A percentile compares a stretch with the other conserved stretches of the same genome.
phyloP scores from a whole-genome alignment of 2,797 vertebrate species.

The Ctenochaetus hawaiiensis region DNA sequence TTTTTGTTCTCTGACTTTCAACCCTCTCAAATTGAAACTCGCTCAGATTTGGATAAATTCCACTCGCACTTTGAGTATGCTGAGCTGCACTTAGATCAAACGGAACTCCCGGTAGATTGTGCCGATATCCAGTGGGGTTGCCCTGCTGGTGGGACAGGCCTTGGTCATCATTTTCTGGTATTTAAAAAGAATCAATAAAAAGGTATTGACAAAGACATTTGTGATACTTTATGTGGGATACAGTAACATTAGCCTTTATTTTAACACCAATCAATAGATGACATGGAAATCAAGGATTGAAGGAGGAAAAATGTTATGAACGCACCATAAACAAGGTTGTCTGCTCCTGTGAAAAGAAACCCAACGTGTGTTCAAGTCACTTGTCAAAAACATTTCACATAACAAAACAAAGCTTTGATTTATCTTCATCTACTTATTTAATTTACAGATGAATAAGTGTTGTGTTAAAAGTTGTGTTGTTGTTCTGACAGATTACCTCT shows the following conservation, averaged over 20 bases:
- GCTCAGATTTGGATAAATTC: slow-evolving; percentile 41
- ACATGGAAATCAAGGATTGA: neutral
- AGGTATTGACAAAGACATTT: neutral
- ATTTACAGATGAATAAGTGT: neutral
- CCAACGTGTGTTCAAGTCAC: neutral
- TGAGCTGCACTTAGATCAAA: slow-evolving; percentile 4
- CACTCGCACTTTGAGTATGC: slow-evolving; percentile 2
- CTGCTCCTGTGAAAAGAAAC: slow-evolving; percentile 39
- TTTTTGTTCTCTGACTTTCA: slow-evolving; percentile 45
- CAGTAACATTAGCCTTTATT: neutral
- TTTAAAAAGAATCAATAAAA: slow-evolving; percentile 1
- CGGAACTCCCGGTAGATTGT: neutral
- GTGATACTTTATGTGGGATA: neutral
- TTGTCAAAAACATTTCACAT: neutral
- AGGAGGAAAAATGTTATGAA: slow-evolving; percentile 13
- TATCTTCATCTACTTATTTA: neutral
- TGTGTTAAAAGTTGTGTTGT: neutral
- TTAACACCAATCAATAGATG: neutral
- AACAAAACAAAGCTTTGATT: neutral
- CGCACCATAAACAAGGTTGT: slow-evolving; percentile 65
- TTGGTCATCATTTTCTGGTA: slow-evolving; percentile 69
- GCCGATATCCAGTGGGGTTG: neutral
- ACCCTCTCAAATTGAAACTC: slow-evolving; percentile 29
- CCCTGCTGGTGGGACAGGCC: neutral
- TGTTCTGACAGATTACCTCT: slow-evolving; percentile 26